phyloP scores from a whole-genome alignment of 1,140 invertebrate species.

The Drosophila rufa region DNA sequence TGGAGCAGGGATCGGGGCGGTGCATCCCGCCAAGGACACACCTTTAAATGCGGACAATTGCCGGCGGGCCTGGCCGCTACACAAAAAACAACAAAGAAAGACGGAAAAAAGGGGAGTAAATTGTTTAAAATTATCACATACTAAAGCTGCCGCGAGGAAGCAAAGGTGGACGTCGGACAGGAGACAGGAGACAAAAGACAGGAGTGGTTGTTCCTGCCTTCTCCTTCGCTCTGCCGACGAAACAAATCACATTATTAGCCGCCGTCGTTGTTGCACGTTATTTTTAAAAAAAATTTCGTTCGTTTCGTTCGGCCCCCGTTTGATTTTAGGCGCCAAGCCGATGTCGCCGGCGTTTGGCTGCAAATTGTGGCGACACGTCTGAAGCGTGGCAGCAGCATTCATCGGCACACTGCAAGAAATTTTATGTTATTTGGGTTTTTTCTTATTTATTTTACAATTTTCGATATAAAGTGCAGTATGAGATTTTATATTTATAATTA shows the following conservation, averaged over 20 bases:
- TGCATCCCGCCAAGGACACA: conserved; percentile 70
- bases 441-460: neutral
- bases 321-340: conserved; percentile 81
- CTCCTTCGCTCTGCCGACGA: conserved; percentile 23
- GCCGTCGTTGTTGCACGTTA: conserved; percentile 71
- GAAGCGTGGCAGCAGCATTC: conserved; percentile 68
- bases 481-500: no score
- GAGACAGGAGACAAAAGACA: conserved; percentile 15
- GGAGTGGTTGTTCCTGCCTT: conserved; percentile 21
- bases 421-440: no score
- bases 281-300: conserved; percentile 61
- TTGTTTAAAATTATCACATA: conserved; percentile 81
- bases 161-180: conserved; percentile 13
- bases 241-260: conserved; percentile 78
- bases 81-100: conserved; percentile 17
- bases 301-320: conserved; percentile 62
- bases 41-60: conserved; percentile 62
- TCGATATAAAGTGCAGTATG: no score
- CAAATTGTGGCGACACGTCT: conserved; percentile 84
- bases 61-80: conserved; percentile 26
- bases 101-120: conserved; percentile 66
- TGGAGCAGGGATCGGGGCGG: neutral
- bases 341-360: conserved; percentile 72
- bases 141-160: conserved; percentile 56
- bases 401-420: conserved; percentile 14